Evolutionary conservation across 1,140 invertebrate genomes (phyloP), one percentile per base, ranked within the genome.

Genomic region (Zaprionus nigranus): DNA sequence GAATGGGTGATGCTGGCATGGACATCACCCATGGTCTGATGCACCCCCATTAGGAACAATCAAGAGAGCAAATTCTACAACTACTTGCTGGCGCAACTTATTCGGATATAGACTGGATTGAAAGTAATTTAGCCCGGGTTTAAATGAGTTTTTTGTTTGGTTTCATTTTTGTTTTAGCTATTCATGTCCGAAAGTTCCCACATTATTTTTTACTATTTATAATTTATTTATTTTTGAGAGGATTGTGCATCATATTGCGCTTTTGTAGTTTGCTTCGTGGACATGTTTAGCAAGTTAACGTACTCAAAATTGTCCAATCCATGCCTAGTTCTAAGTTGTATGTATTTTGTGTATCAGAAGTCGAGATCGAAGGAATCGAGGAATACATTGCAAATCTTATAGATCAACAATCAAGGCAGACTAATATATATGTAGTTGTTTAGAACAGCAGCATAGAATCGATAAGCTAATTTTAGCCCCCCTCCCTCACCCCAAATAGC

Each of bases 1-100:
- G 96, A 28, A 93, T 96, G 2, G 95, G 95, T 15, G 96, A 96
- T 93, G 95, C 96, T 46, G 94, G 96, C 15, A 95, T 96, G 93
- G 96, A 96, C 81, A 94, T 92, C 24, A 75, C 87, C 43, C 91
- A 92, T 66, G 87, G 91, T 53, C 82, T 92, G 5, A 86, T 92
- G 66, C 87, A 91, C 78, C 71, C 83, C 61, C 85, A 90, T 62
- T 90, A 90, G 65, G 28, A 17, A 36, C 28, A 58, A 61, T 40
- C 13, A 56, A 7, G 34, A 53, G 11, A 54, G 28, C 20, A 46
- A 68, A 34, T 57, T 56, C 38, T 61, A 57, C 65, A 74, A 69
- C 58, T 62, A 69, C 38, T 62, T 74, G 61, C 62, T 71, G 61
- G 69, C 69, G 20, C 17, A 65, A 65, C 59, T 9, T 40, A 20